Evolutionary conservation across 2,888 invertebrate species (phyloP).

Genomic region (Halictus ligatus): DNA sequence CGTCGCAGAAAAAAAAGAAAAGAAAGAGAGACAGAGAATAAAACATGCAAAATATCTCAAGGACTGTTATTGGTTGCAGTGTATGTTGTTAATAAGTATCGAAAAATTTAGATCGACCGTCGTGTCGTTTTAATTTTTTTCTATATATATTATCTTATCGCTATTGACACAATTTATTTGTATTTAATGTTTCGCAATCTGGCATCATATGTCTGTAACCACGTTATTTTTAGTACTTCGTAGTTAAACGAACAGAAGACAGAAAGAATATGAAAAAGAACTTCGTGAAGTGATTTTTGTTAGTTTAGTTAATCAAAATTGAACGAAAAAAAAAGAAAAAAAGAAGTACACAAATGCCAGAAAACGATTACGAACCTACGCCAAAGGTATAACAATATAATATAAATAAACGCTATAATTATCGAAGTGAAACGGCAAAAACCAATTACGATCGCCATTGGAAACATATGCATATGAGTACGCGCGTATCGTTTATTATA

Average conservation of each 20-base stretch:
- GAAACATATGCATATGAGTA: slow-evolving; percentile 81
- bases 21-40: slow-evolving; percentile 40
- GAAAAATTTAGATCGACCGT: slow-evolving; percentile 61
- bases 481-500: slow-evolving; percentile 82
- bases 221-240: slow-evolving; percentile 16
- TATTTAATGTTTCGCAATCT: slow-evolving; percentile 63
- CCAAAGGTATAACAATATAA: slow-evolving; percentile 46
- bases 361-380: slow-evolving; percentile 50
- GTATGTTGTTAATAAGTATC: slow-evolving; percentile 59
- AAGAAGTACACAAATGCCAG: slow-evolving; percentile 37
- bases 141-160: slow-evolving; percentile 53
- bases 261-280: slow-evolving; percentile 14
- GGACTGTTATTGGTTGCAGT: slow-evolving; percentile 55
- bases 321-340: background rate
- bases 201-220: slow-evolving; percentile 53
- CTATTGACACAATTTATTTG: slow-evolving; percentile 60
- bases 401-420: slow-evolving; percentile 56
- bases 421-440: slow-evolving; percentile 82
- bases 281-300: slow-evolving; percentile 8
- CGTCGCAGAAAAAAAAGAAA: slow-evolving; percentile 38
- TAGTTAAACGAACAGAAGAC: slow-evolving; percentile 33
- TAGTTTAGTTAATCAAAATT: slow-evolving; percentile 18
- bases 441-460: slow-evolving; percentile 80
- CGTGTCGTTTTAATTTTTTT: slow-evolving; percentile 30
- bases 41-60: slow-evolving; percentile 63